A percentile compares a stretch with the other conserved stretches of the same genome.
Conservation (phyloP, 2,797 vertebrate species). For the Moxostoma hubbsi region DNA sequence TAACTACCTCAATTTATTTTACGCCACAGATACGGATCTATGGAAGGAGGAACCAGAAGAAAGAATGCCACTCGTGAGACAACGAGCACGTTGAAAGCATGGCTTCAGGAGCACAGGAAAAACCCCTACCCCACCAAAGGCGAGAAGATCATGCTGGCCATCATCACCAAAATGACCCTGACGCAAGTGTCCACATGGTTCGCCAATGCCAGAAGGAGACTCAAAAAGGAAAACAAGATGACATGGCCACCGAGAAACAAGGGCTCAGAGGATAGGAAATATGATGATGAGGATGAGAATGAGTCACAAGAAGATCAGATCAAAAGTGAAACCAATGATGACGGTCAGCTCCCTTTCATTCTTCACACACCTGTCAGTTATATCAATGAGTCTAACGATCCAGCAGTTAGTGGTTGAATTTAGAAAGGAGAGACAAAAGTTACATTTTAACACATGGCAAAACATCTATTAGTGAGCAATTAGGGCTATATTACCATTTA, state of each 20-base stretch:
- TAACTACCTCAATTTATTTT: background rate
- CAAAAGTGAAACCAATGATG: constrained; percentile 84
- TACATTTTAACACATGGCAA: too few relatives aligned
- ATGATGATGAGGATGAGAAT: constrained; percentile 82
- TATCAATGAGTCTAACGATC: background rate
- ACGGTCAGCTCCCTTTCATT: constrained; percentile 76
- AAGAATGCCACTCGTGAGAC: constrained; percentile 96
- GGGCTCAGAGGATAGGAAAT: constrained; percentile 91
- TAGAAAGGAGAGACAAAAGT: too few relatives aligned
- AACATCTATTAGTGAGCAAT: too few relatives aligned
- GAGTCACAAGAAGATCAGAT: constrained; percentile 82
- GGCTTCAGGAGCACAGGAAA: constrained; percentile 88
- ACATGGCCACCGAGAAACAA: constrained; percentile 94
- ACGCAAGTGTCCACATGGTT: constrained; percentile 92
- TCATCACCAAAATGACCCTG: constrained; percentile 91
- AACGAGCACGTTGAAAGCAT: constrained; percentile 89
- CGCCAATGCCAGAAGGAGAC: constrained; percentile 86
- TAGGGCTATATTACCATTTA: too few relatives aligned
- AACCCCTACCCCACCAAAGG: constrained; percentile 90
- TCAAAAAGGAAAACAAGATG: constrained; percentile 96
- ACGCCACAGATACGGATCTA: constrained; percentile 87
- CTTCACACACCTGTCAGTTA: background rate
- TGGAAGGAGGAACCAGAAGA: constrained; percentile 91
- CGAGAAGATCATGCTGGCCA: constrained; percentile 91
- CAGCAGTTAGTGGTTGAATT: too few relatives aligned